phyloP scores from a whole-genome alignment of 2,797 vertebrate species.

The Sebastes steindachneri region DNA sequence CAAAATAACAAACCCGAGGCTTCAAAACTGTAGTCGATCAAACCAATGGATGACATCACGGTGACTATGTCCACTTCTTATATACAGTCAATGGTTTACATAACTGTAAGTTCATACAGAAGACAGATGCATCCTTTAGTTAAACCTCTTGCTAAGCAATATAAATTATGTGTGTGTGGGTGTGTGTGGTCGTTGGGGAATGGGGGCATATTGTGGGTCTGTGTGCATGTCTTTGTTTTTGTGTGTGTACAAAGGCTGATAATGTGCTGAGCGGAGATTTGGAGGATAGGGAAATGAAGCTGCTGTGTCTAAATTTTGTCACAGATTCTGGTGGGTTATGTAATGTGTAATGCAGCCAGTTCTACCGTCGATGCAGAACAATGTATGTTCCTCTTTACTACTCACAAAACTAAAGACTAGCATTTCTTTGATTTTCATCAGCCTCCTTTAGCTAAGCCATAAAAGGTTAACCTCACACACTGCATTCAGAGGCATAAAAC shows the following conservation, averaged over 20 bases:
- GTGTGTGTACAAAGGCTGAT: slow-evolving; percentile 38
- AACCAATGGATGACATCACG: no score
- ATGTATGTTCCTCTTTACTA: slow-evolving; percentile 3
- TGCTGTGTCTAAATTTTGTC: slow-evolving; percentile 40
- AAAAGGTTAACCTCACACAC: slow-evolving; percentile 26
- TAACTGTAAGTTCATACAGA: neutral
- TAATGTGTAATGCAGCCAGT: neutral
- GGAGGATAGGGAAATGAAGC: slow-evolving; percentile 40
- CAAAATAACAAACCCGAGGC: no score
- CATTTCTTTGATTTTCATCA: slow-evolving; percentile 24
- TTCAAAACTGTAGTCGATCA: no score
- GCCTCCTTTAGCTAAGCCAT: slow-evolving; percentile 14
- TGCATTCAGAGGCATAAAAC: slow-evolving; percentile 31
- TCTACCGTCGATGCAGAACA: slow-evolving; percentile 11
- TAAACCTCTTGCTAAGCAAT: neutral
- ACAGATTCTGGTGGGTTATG: slow-evolving; percentile 34
- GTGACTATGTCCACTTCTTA: no score
- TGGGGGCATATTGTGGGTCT: slow-evolving; percentile 11
- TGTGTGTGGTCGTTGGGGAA: slow-evolving; percentile 4
- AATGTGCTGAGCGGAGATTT: slow-evolving; percentile 59
- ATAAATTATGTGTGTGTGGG: neutral
- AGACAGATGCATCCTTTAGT: slow-evolving; percentile 9
- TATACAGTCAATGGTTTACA: neutral
- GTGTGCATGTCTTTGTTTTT: slow-evolving; percentile 30
- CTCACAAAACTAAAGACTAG: slow-evolving; percentile 7